A percentile compares a stretch with the other conserved stretches of the same genome.
Conservation (phyloP, 2,888 invertebrate genomes). For the Lasioglossum figueresi region DNA sequence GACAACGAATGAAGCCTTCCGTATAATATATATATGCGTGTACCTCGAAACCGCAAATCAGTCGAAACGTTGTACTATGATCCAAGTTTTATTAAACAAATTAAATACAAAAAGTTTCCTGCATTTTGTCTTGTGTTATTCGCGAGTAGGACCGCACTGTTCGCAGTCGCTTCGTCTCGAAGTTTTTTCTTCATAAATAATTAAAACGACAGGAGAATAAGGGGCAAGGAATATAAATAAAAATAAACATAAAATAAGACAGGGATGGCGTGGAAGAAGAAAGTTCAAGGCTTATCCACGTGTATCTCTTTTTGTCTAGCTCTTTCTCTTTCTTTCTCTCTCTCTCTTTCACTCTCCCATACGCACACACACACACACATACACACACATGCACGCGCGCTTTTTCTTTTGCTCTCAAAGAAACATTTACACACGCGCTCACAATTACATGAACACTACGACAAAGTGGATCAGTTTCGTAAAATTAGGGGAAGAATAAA, state of each 20-base stretch:
- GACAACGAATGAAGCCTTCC: neutral
- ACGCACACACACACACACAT: too few relatives aligned
- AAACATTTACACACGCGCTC: constrained; percentile 47
- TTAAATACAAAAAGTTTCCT: constrained; percentile 81
- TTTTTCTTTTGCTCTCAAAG: constrained; percentile 9
- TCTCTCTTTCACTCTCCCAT: neutral
- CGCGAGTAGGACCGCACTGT: constrained; percentile 54
- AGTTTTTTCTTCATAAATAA: constrained; percentile 77
- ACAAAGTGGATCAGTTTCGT: constrained; percentile 37
- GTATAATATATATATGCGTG: neutral
- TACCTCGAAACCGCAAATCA: constrained; percentile 33
- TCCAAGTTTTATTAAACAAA: constrained; percentile 83
- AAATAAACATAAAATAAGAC: constrained; percentile 60
- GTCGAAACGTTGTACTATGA: constrained; percentile 79
- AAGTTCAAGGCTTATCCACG: constrained; percentile 37
- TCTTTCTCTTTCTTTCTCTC: constrained; percentile 20
- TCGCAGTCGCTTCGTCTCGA: constrained; percentile 70
- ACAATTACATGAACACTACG: constrained; percentile 30
- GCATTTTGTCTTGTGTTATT: constrained; percentile 51
- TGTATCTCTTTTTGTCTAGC: constrained; percentile 8
- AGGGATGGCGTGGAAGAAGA: constrained; percentile 52
- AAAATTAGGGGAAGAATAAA: constrained; percentile 35
- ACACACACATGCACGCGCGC: neutral
- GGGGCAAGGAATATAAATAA: constrained; percentile 64
- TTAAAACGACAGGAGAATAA: constrained; percentile 75